Evolutionary conservation across 2,888 invertebrate species (phyloP), one percentile per base, ranked within the genome.

Genomic region (Campopleginae sp.): DNA sequence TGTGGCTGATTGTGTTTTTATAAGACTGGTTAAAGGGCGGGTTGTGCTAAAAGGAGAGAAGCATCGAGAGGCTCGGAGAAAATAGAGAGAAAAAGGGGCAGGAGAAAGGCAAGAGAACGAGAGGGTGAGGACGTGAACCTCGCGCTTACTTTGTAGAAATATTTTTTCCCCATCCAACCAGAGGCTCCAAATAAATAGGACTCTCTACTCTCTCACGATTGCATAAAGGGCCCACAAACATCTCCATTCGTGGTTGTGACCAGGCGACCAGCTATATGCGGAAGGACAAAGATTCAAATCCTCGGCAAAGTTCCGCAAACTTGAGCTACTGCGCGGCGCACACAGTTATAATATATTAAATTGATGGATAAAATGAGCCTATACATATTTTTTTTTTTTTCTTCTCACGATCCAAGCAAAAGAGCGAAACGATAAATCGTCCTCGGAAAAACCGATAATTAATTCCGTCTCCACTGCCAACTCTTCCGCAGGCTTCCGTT

Each of bases 141-240:
- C 42, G 44, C n/a, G 42, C 0, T 48, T 74, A 61, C 76, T 80
- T 80, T 82, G 85, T 82, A 58, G 38, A 80, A 82, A 77, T 74
- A 66, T 72, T 75, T 86, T 80, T 83, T 83, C 75, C 66, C 82
- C 79, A 75, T 70, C 66, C 68, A 85, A 78, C 74, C 65, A 78
- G 70, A 71, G 68, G 23, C 48, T 75, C 72, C 38, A 17, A 61
- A 51, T 38, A 33, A 31, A 31, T 54, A 19, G 51, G 27, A 58
- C 58, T 38, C 38, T 38, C 1, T 51, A n/a, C n/a, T n/a, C 12
- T 71, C 33, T 61, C 27, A 14, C 46, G 14, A 61, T 75, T 71
- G 63, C 61, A 54, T 19, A 63, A 42, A 65, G 17, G 63, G 44
- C 7, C 68, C 51, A 38, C 38, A 63, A 70, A 65, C 54, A 58